These are phyloP conservation scores for Bombus confusus DNA, from an alignment of 1,140 invertebrate genomes.

Conservation along the genomic window DNA sequence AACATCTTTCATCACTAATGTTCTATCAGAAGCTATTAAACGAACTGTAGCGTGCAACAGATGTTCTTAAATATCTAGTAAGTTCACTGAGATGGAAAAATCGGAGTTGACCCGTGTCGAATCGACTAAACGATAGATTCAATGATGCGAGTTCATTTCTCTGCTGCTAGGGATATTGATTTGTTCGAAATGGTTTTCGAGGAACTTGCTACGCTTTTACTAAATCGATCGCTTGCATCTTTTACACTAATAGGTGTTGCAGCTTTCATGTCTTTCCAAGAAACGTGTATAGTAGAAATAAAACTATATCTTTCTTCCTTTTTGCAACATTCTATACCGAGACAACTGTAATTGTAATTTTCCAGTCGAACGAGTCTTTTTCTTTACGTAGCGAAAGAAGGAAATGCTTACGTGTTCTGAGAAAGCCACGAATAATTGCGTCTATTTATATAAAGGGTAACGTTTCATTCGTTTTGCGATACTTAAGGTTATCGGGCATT, in stretches of 20 bases:
- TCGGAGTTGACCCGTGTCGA: not conserved
- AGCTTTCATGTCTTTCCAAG: not conserved
- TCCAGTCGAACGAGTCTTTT: not conserved
- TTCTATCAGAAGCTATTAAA: not conserved
- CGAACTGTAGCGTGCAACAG: not conserved
- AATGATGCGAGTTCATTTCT: slow-evolving; percentile 22
- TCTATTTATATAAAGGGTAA: slow-evolving; percentile 1
- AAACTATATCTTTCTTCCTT: not conserved
- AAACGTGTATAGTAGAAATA: not conserved
- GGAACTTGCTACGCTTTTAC: not conserved
- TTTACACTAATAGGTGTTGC: not conserved
- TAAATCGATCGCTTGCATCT: slow-evolving; percentile 28
- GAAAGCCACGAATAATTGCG: slow-evolving; percentile 11
- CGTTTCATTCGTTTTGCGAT: slow-evolving; percentile 26
- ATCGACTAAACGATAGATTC: not conserved
- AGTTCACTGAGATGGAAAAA: not conserved
- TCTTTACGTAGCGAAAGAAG: not conserved
- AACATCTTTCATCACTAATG: not conserved
- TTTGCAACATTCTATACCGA: not conserved
- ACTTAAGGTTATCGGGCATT: slow-evolving; percentile 44
- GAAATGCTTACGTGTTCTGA: not conserved
- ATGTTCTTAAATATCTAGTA: slow-evolving; percentile 1
- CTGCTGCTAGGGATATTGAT: slow-evolving; percentile 4
- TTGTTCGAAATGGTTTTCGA: slow-evolving; percentile 15
- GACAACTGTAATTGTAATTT: not conserved